A percentile compares a stretch with the other conserved stretches of the same genome.
Evolutionary conservation across 2,888 invertebrate genomes (phyloP).

Genomic region (Cosmia pyralina): DNA sequence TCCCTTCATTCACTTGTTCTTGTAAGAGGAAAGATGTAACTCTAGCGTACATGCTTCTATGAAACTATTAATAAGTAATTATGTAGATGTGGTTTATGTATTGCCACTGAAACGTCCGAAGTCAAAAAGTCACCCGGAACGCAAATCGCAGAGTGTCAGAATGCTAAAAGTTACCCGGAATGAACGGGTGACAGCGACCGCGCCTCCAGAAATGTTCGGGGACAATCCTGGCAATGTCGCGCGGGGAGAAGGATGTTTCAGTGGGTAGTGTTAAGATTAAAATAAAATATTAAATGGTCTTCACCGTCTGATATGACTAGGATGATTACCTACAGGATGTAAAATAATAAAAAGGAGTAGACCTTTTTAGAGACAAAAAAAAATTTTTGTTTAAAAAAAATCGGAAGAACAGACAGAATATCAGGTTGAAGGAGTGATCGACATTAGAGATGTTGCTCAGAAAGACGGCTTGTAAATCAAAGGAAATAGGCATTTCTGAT

Average conservation of each 20-base stretch:
- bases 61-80: constrained; percentile 15
- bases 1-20: constrained; percentile 23
- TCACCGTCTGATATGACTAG: neutral
- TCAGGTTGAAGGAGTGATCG: neutral
- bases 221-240: too few relatives aligned
- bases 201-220: too few relatives aligned
- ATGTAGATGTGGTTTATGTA: neutral
- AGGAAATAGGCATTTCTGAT: neutral
- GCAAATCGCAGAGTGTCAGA: too few relatives aligned
- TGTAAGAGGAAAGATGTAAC: constrained; percentile 32
- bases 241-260: too few relatives aligned
- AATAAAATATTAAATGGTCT: neutral
- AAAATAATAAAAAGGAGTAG: too few relatives aligned
- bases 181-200: too few relatives aligned
- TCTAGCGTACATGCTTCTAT: constrained; percentile 1
- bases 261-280: too few relatives aligned
- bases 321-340: neutral
- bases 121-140: too few relatives aligned
- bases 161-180: too few relatives aligned
- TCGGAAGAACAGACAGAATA: neutral
- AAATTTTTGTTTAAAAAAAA: too few relatives aligned
- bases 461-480: neutral
- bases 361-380: too few relatives aligned
- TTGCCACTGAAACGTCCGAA: too few relatives aligned
- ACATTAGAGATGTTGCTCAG: neutral